Base-by-base conservation (phyloP, 2,113 vertebrate genomes). In the Cebus imitator region DNA sequence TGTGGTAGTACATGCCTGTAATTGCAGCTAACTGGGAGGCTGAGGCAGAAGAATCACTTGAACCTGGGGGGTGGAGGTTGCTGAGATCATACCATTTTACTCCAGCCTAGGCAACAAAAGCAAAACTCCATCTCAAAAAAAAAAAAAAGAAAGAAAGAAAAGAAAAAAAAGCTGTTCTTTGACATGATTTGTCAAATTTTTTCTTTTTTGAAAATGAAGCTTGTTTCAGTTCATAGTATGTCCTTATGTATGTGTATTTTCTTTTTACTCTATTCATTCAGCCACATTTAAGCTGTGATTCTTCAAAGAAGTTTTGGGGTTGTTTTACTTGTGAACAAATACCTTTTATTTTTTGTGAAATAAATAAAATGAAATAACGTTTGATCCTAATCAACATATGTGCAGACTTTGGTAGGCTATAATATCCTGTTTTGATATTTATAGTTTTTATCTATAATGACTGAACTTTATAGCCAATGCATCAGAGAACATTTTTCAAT, bases 151-250 rank as follows among this genome's bases (percentile, higher is more conserved):
- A 61, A 25, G 7, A 25, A 25, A 58, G 25, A 11, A 61, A 61
- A 96, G 82, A 45, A 76, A 97, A 92, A 97, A 91, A 90, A 81
- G 50, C 79, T 91, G 40, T 76, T 76, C 90, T 96, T 96, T 97
- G 27, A 91, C 94, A 72, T 95, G 89, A 86, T 97, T 96, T 92
- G 52, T 88, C 95, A 72, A 87, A 20, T 97, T 94, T 83, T 96
- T 92, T 88, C 96, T 95, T 82, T 40, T 86, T 94, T 93, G 94
- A 93, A 98, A 98, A 97, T 82, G 97, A 97, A 95, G 79, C 93
- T 98, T 16, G 70, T 94, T 95, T 55, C 78, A 94, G 68, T 97
- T 97, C 94, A 79, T 95, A 89, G 8, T 93, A 87, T 97, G 87
- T 96, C 84, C 73, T 95, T 81, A 35, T 91, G 40, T 50, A 92